These are phyloP conservation scores for Pristionchus mayeri DNA, from an alignment of 2,888 invertebrate genomes.

Conservation along the genomic window DNA sequence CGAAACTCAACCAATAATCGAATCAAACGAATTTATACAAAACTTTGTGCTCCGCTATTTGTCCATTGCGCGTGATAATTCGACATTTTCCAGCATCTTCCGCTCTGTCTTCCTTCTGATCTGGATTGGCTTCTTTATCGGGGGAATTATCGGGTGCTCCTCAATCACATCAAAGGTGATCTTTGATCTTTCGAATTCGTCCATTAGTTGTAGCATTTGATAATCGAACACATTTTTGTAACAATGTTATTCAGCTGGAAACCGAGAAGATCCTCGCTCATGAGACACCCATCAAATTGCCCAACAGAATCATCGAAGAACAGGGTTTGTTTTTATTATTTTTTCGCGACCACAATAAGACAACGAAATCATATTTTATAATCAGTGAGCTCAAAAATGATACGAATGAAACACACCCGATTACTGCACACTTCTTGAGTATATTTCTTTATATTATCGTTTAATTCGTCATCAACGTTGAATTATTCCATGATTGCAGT, in stretches of 20 bases:
- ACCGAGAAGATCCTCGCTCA: slow-evolving; percentile 73
- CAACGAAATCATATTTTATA: too few species aligned
- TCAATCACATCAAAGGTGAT: slow-evolving; percentile 32
- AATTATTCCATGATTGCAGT: too few species aligned
- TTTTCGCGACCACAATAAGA: background rate
- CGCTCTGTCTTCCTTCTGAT: slow-evolving; percentile 50
- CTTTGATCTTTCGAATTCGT: slow-evolving; percentile 42
- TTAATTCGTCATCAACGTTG: too few species aligned
- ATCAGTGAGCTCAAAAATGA: too few species aligned
- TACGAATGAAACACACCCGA: too few species aligned
- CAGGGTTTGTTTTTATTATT: slow-evolving; percentile 48
- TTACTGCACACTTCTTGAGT: too few species aligned
- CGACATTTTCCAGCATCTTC: slow-evolving; percentile 36
- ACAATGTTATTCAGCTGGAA: slow-evolving; percentile 63
- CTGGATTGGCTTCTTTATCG: slow-evolving; percentile 20
- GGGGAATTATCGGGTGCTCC: background rate
- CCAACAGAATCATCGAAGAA: slow-evolving; percentile 71
- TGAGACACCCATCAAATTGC: slow-evolving; percentile 69
- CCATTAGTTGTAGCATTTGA: background rate
- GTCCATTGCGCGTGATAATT: background rate
- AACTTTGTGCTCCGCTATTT: too few species aligned
- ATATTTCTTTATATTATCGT: too few species aligned
- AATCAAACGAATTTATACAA: too few species aligned
- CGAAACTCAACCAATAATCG: too few species aligned
- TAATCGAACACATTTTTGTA: background rate